phyloP scores from a whole-genome alignment of 2,113 vertebrate genomes.

The Notarius quadriscutis region DNA sequence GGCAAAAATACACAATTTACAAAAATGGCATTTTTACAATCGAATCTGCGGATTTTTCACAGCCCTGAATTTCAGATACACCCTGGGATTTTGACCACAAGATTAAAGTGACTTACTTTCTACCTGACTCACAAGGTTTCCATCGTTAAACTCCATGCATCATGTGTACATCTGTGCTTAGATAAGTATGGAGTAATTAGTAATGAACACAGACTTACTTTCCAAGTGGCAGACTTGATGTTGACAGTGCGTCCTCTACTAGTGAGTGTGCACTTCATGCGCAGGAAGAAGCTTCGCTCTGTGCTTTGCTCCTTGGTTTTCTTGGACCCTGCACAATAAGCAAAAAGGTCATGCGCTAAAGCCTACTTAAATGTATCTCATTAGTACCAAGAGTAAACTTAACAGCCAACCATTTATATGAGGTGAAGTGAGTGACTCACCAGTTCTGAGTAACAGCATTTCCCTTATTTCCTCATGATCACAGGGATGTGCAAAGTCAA shows the following conservation, averaged over 20 bases:
- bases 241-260: slow-evolving; percentile 97
- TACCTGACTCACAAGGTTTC: not conserved
- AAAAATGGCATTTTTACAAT: too few relatives aligned
- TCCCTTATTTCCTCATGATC: slow-evolving; percentile 98
- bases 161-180: not conserved
- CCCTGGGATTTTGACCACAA: not conserved
- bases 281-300: slow-evolving; percentile 92
- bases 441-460: slow-evolving; percentile 92
- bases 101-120: not conserved
- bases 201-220: slow-evolving; percentile 71
- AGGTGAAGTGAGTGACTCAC: slow-evolving; percentile 67
- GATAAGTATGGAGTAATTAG: not conserved
- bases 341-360: not conserved
- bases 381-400: not conserved
- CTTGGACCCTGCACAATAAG: slow-evolving; percentile 80
- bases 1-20: too few relatives aligned
- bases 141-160: not conserved
- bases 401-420: not conserved
- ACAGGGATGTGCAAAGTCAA: slow-evolving; percentile 97
- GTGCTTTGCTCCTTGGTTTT: slow-evolving; percentile 91
- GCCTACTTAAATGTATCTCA: not conserved
- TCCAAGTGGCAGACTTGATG: slow-evolving; percentile 97
- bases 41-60: too few relatives aligned
- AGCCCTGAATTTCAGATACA: not conserved
- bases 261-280: slow-evolving; percentile 98